phyloP scores from a whole-genome alignment of 1,140 invertebrate species.

The Sycophila sp. region DNA sequence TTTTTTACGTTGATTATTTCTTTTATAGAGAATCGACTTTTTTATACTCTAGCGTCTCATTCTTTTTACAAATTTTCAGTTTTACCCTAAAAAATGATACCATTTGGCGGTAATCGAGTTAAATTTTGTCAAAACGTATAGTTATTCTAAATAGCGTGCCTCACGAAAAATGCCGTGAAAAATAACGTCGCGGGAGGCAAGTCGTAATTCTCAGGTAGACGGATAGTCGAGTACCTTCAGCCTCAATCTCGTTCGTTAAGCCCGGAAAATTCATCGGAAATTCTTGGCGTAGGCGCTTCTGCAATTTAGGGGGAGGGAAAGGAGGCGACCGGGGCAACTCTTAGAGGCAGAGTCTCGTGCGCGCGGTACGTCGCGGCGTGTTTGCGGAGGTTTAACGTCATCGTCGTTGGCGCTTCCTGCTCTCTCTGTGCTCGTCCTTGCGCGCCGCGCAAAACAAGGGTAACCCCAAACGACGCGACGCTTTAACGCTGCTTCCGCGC shows the following conservation, averaged over 20 bases:
- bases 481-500: constrained; percentile 30
- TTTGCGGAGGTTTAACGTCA: constrained; percentile 37
- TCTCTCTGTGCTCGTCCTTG: constrained; percentile 19
- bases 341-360: not conserved
- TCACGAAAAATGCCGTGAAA: no score
- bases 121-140: no score
- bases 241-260: not conserved
- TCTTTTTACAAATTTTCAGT: no score
- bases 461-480: constrained; percentile 57
- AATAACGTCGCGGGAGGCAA: no score
- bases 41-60: no score
- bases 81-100: no score
- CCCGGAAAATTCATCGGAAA: not conserved
- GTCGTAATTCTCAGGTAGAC: no score
- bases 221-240: no score
- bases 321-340: not conserved
- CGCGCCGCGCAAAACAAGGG: constrained; percentile 43
- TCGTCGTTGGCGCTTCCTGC: constrained; percentile 4
- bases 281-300: not conserved
- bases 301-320: constrained; percentile 4
- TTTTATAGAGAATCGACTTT: no score
- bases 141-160: no score
- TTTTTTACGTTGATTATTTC: no score
- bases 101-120: no score
- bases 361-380: not conserved